phyloP scores from a whole-genome alignment of 2,888 invertebrate species.

The Tachystola acroxantha region DNA sequence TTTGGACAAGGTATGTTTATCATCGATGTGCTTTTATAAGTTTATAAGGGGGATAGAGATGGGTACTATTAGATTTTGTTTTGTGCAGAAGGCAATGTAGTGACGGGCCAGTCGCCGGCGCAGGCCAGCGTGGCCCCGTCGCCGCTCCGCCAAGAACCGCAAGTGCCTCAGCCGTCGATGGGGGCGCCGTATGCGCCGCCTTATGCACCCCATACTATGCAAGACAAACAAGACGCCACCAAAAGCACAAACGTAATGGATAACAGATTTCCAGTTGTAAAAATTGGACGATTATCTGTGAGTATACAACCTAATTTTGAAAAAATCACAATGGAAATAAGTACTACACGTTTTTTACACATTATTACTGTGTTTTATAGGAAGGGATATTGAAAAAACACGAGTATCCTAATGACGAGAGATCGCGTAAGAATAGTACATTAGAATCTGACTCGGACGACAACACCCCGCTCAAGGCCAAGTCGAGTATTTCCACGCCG shows the following conservation, averaged over 20 bases:
- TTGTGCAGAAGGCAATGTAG: constrained; percentile 61
- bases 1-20: constrained; percentile 59
- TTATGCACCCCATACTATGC: constrained; percentile 13
- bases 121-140: constrained; percentile 81
- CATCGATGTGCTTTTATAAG: neutral
- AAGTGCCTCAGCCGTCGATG: constrained; percentile 72
- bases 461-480: constrained; percentile 62
- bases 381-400: constrained; percentile 70
- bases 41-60: too few relatives aligned
- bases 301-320: too few relatives aligned
- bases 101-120: constrained; percentile 79
- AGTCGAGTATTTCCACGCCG: constrained; percentile 42
- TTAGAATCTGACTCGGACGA: constrained; percentile 72
- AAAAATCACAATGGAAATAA: neutral
- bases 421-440: constrained; percentile 61
- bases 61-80: neutral
- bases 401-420: constrained; percentile 50
- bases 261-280: constrained; percentile 67
- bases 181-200: constrained; percentile 58
- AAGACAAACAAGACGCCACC: constrained; percentile 53
- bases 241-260: constrained; percentile 44
- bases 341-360: neutral
- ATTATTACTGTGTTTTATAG: constrained; percentile 25
- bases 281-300: constrained; percentile 70
- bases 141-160: constrained; percentile 69